Base-by-base conservation (phyloP, 2,113 vertebrate species). In the Psophia crepitans region DNA sequence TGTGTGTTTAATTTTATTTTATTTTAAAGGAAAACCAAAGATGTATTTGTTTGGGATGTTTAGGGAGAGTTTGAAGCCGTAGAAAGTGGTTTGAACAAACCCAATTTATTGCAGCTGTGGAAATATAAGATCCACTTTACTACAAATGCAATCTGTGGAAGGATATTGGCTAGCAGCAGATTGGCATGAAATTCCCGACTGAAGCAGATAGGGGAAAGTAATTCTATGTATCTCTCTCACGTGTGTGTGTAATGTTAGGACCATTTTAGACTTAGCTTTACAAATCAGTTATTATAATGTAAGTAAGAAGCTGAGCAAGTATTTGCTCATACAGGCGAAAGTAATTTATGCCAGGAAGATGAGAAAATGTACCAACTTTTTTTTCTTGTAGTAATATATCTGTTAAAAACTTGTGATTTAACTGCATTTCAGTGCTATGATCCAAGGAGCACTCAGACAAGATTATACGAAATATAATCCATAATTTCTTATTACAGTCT, bases 161-260 rank as follows among this genome's bases (percentile, higher is more conserved):
- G 69, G 56, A 73, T 95, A 90, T 90, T 95, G 73, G 79, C 81
- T 54, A 63, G 51, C 39, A 64, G 61, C 7, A 90, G 71, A 93
- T 96, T 90, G 90, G 79, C 75, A 68, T 96, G 88, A 94, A 96
- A 93, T 88, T 96, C 87, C 92, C 21, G 3, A 41, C 81, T 46
- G 90, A 82, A 85, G 70, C 44, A 90, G 68, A 92, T 16, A 93
- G 56, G 23, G 61, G 74, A 93, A 92, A 91, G 84, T 94, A 82
- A 94, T 94, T 96, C 91, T 84, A 76, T 89, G 32, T 91, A 91
- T 68, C 61, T 79, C 49, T 44, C 77, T 81, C 57, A 48, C 39
- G 69, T 77, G 49, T 46, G 24, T 56, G 35, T 75, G 84, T 30
- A 91, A 82, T 83, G 49, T 81, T 95, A 57, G 48, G 65, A 79